Evolutionary conservation across 2,797 vertebrate species (phyloP).

Genomic region (Thalassophryne amazonica): DNA sequence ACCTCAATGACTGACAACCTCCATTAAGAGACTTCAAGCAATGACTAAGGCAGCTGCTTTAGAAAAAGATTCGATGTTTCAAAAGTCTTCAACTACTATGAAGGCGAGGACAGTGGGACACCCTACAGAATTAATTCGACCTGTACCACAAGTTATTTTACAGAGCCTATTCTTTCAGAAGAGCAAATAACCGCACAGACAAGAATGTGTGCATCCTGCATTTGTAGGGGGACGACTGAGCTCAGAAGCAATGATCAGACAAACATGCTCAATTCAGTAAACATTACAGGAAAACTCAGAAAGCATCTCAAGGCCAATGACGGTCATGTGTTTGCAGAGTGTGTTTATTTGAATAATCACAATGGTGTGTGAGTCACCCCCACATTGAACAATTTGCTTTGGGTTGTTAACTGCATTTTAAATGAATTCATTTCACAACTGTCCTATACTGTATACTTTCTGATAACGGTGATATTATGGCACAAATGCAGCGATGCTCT

Average conservation of each 20-base stretch:
- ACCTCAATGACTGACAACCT: too few species aligned
- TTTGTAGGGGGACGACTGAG: constrained; percentile 2
- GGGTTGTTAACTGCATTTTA: constrained; percentile 14
- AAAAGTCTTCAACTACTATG: too few species aligned
- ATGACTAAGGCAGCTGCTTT: too few species aligned
- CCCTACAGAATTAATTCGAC: too few species aligned
- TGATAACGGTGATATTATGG: not conserved
- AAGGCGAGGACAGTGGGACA: too few species aligned
- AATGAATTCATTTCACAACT: constrained; percentile 15
- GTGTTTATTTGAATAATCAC: constrained; percentile 54
- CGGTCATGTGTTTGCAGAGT: constrained; percentile 31
- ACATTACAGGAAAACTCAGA: constrained; percentile 38
- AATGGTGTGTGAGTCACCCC: constrained; percentile 40
- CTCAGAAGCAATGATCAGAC: constrained; percentile 37
- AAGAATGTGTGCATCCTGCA: not conserved
- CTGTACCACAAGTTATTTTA: too few species aligned
- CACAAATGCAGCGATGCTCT: not conserved
- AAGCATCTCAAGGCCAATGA: constrained; percentile 33
- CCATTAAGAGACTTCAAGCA: too few species aligned
- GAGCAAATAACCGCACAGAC: too few species aligned
- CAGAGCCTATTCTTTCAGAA: too few species aligned
- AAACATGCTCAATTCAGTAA: constrained; percentile 52
- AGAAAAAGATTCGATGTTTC: too few species aligned
- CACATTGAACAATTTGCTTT: constrained; percentile 40
- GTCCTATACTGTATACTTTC: not conserved